phyloP scores from a whole-genome alignment of 2,888 invertebrate genomes.

The Drosophila prolongata region DNA sequence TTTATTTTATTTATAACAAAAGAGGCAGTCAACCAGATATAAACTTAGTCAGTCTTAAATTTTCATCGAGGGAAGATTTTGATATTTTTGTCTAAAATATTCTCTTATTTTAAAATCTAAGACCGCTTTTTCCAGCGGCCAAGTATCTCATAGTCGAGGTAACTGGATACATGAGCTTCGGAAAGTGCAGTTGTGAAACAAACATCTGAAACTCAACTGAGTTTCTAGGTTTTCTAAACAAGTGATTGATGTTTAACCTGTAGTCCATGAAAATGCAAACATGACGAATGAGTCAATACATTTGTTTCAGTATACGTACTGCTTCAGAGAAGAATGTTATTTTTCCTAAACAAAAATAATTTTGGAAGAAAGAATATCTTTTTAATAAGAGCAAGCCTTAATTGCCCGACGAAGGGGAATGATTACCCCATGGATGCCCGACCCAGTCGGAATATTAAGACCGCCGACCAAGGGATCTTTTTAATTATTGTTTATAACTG shows the following conservation, averaged over 20 bases:
- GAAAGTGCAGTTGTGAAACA: background rate
- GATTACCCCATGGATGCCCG: slow-evolving; percentile 18
- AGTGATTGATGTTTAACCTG: background rate
- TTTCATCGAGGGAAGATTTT: too few relatives aligned
- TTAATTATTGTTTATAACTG: slow-evolving; percentile 73
- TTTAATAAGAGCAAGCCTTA: slow-evolving; percentile 71
- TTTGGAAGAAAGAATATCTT: background rate
- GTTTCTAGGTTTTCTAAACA: background rate
- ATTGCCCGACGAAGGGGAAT: slow-evolving; percentile 57
- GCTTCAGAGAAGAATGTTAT: background rate
- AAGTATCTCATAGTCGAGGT: background rate
- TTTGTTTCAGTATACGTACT: background rate
- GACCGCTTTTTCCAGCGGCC: too few relatives aligned
- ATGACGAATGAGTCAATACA: background rate
- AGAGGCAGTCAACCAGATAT: too few relatives aligned
- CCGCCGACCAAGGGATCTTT: slow-evolving; percentile 56
- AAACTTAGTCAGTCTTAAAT: too few relatives aligned
- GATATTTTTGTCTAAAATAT: too few relatives aligned
- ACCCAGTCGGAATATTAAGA: slow-evolving; percentile 4
- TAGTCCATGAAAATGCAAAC: background rate
- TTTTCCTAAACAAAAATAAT: slow-evolving; percentile 1
- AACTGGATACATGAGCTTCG: background rate
- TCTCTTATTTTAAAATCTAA: too few relatives aligned
- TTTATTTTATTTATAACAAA: too few relatives aligned
- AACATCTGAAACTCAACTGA: background rate